These are phyloP conservation scores for Mastigias papua DNA, from an alignment of 30 jellyfish, hydroid and myxozoan species.

Conservation along the genomic window DNA sequence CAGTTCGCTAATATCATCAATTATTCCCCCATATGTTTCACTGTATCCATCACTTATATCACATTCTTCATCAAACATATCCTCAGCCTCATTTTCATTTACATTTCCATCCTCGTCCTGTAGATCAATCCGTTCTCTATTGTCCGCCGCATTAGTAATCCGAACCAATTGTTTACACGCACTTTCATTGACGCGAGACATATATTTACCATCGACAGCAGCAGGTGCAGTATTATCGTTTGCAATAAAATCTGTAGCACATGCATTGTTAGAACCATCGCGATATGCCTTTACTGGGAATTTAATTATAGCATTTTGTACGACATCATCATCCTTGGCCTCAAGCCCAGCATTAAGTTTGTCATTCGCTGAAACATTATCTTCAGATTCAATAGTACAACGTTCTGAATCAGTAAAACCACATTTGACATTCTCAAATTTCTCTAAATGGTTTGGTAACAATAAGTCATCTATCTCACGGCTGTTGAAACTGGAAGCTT, in stretches of 20 bases:
- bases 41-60: slow-evolving; percentile 59
- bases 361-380: background rate
- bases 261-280: no score
- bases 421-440: background rate
- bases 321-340: no score
- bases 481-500: background rate
- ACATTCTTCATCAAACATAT: background rate
- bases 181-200: background rate
- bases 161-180: slow-evolving; percentile 19
- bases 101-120: slow-evolving; percentile 22
- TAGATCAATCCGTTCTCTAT: slow-evolving; percentile 2
- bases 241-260: no score
- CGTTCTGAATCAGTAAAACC: background rate
- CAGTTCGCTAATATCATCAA: background rate
- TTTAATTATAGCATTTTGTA: no score
- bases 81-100: slow-evolving; percentile 38
- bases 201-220: background rate
- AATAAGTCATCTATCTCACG: background rate
- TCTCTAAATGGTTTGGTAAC: slow-evolving; percentile 5
- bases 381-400: background rate
- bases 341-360: background rate
- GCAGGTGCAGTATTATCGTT: slow-evolving; percentile 46
- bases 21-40: slow-evolving; percentile 8
- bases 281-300: no score
- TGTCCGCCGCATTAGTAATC: slow-evolving; percentile 23